Percentiles rank a stretch among this genome's conserved stretches.
phyloP scores from a whole-genome alignment of 2,113 vertebrate species.

The zebrafish (Danio rerio) region GRCz12tu NC_133188.1:22646501-22647000 shows the following conservation, averaged over 20 bases:
- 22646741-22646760: neutral
- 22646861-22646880: neutral
- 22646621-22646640: too few species aligned
- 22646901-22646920: neutral
- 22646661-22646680: too few species aligned
- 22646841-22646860: neutral
- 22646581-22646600: too few species aligned
- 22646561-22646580: too few species aligned
- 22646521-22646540: too few species aligned
- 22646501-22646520: too few species aligned
- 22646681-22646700: neutral
- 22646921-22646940: neutral
- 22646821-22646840: neutral
- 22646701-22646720: neutral
- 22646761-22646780: neutral
- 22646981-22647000: constrained; percentile 23
- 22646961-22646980: neutral
- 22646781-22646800: neutral
- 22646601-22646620: too few species aligned
- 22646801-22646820: neutral
- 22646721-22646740: neutral
- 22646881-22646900: neutral
- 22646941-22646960: neutral
- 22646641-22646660: too few species aligned
- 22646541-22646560: too few species aligned